phyloP scores from a whole-genome alignment of 1,140 invertebrate genomes.

The Hylaeus volcanicus region DNA sequence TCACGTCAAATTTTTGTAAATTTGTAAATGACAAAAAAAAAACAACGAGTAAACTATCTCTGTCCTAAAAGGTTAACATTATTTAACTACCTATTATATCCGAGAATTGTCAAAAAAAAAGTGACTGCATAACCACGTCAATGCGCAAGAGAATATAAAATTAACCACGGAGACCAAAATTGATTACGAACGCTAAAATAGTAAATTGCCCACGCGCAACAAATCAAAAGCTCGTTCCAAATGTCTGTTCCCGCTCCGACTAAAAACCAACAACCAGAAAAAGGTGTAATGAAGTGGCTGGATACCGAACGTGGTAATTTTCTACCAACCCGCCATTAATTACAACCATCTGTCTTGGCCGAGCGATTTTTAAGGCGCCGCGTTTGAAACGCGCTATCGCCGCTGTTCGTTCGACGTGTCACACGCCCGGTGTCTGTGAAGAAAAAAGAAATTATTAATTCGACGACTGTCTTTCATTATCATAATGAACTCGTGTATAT shows the following conservation, averaged over 20 bases:
- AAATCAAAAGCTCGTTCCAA: not conserved
- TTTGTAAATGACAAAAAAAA: too few species aligned
- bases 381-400: conserved; percentile 27
- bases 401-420: conserved; percentile 4
- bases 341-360: not conserved
- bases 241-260: not conserved
- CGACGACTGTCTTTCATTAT: conserved; percentile 22
- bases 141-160: too few species aligned
- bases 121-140: too few species aligned
- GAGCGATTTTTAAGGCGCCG: not conserved
- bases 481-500: conserved; percentile 50
- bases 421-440: not conserved
- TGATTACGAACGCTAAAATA: too few species aligned
- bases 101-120: too few species aligned
- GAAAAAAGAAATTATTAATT: not conserved
- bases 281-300: conserved; percentile 9
- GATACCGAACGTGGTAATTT: not conserved
- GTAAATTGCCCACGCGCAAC: too few species aligned
- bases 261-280: not conserved
- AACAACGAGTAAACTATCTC: too few species aligned
- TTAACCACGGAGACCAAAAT: too few species aligned
- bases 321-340: conserved; percentile 22
- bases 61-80: too few species aligned
- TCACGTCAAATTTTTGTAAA: too few species aligned
- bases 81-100: too few species aligned